Base-by-base conservation (phyloP, 2,797 vertebrate genomes). In the Notolepis coatsorum region DNA sequence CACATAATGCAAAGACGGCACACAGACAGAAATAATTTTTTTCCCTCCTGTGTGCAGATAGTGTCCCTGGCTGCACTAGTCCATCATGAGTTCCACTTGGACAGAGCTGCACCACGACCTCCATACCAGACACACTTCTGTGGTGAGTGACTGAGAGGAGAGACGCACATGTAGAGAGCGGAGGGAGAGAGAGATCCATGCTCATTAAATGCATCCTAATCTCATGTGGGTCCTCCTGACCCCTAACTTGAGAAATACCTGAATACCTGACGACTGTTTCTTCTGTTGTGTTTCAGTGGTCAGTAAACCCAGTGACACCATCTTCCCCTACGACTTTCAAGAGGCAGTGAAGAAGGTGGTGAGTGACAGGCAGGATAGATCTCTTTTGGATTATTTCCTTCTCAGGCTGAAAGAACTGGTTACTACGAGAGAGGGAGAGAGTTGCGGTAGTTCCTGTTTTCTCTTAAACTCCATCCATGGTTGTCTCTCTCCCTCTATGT, bases 51-150 rank as follows among this genome's bases (percentile, higher is more conserved):
- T 54, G 10, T 63, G 23, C 80, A 99, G 98, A 87, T 98, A 41
- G 93, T 99, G 76, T 95, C 96, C 41, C 24, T 97, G 63, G 92
- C 94, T 77, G 96, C 94, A 7, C 91, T 99, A 18, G 72, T 98
- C 50, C 96, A 99, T 89, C 89, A 95, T 65, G 67, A 65, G 17
- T 99, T 98, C 86, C 91, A 91, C 20, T 82, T 99, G 89, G 97
- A 99, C 79, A 97, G 95, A 91, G 95, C 97, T 51, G 82, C 97
- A 12, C 97, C 97, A 55, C 90, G 90, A 0, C 93, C 95, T 65
- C 97, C 96, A 4, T 98, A 96, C 86, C 97, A 99, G 80, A 92
- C 88, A 6, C 92, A 99, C 68, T 98, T 99, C 68, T 97, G 96
- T 80, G 97, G 97, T 96, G 89, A 68, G 95, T 91, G 53, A 24